Evolutionary conservation across 2,113 vertebrate species (phyloP), one percentile per base, ranked within the genome.

Genomic region (Hypanus sabinus): DNA sequence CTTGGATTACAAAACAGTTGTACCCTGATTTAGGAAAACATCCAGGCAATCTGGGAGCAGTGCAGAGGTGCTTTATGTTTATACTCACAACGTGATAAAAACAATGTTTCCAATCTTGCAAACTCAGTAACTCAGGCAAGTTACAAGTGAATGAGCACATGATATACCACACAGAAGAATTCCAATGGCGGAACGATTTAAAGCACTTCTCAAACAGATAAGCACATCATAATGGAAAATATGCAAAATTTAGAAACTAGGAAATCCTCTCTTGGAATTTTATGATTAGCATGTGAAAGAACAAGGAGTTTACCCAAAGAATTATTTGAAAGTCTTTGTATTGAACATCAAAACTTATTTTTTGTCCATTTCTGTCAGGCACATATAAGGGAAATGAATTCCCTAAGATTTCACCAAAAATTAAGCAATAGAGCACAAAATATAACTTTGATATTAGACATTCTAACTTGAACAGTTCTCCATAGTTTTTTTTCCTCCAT

Each of bases 121-220:
- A 71, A 92, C 36, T 73, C 36, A 93, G 46, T 12, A 75, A 70
- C 36, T 92, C 90, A 75, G 38, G 33, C 91, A 75, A 55, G 55
- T 93, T 46, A 46, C 91, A 93, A 73, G 91, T 75, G 68, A 93
- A 93, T 75, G 70, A 55, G 70, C 68, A 93, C 73, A 93, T 75
- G 36, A 93, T 46, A 14, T 10, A 27, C 38, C 14, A 93, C 36
- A 70, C 24, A 92, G 70, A 55, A 75, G 24, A 93, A 93, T 55
- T 22, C 68, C 22, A 73, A 75, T 71, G 22, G 36, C 70, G 65
- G 62, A 88, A 88, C 73, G 22, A 87, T 55, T 71, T 38, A 24
- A 71, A 71, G 36, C n/a, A 20, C 8, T 46, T 46, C 90, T 73
- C 3, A 38, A 92, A 92, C 38, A 71, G 27, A 46, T 46, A 71